Evolutionary conservation across 2,888 invertebrate genomes (phyloP), one percentile per base, ranked within the genome.

Genomic region (Drosophila meridiana): DNA sequence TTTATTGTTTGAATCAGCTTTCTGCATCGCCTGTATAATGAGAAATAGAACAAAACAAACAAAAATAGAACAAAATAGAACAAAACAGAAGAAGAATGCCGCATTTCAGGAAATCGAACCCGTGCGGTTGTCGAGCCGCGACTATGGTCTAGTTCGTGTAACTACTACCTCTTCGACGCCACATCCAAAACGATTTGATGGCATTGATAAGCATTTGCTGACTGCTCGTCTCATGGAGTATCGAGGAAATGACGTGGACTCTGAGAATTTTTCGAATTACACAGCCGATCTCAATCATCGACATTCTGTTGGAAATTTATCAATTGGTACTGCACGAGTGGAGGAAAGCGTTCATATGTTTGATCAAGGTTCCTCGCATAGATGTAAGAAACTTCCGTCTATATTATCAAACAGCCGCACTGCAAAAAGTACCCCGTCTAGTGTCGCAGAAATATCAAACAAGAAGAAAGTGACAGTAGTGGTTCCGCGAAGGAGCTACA

Each of bases 111-210:
- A 47, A 4, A 13, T 13, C 0, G 42, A 30, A 0, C 9, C 0
- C 4, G 6, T 50, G 7, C n/a, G 45, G 0, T 14, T 70, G 3
- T 57, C 56, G 0, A 4, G 30, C 14, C 67, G 88, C 2, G 80
- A 85, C 8, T 84, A 76, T 47, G 89, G 84, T 0, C 40, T 84
- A 14, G 62, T 87, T 43, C 50, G 43, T n/a, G 30, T 74, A 7
- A 30, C 28, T 4, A 28, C 11, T 2, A 30, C 30, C 30, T 0
- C 48, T 4, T 20, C 65, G 6, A 89, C 83, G 8, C 83, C 83
- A 7, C 87, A 52, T 69, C 83, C 87, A 3, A 67, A 59, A 0
- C 8, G 13, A 4, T 50, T 56, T 1, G 7, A n/a, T 0, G 64
- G 50, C 3, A 20, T 83, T 3, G 82, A 87, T 56, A 5, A 67